These are phyloP conservation scores for Saimiri boliviensis DNA, from an alignment of 2,113 vertebrate genomes.

Conservation along the genomic window DNA sequence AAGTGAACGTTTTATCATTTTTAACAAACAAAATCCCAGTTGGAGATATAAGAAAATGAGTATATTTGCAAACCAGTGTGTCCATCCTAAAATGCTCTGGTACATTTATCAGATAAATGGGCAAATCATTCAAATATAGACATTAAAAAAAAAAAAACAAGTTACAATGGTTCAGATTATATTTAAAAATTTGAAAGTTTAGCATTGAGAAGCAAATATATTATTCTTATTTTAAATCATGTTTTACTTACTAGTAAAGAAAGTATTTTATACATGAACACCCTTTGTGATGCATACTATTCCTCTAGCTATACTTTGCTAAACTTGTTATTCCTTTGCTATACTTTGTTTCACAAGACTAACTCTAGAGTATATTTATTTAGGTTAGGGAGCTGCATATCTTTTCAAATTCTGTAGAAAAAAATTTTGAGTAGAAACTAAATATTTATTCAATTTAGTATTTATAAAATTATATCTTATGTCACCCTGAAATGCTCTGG, in stretches of 20 bases:
- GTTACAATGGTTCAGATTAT: neutral
- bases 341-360: neutral
- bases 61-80: neutral
- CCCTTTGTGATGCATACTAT: neutral
- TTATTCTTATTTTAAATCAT: neutral
- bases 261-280: neutral
- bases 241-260: neutral
- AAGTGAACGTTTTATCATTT: neutral
- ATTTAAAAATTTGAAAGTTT: slow-evolving; percentile 8
- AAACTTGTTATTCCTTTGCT: neutral
- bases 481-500: neutral
- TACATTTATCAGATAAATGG: slow-evolving; percentile 7
- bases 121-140: slow-evolving; percentile 22
- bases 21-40: neutral
- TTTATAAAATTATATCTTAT: slow-evolving; percentile 57
- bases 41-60: neutral
- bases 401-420: neutral
- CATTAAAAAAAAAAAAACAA: neutral
- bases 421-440: neutral
- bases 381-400: neutral
- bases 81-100: neutral
- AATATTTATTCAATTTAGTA: slow-evolving; percentile 6
- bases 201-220: neutral
- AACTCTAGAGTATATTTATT: neutral
- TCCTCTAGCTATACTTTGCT: too few relatives aligned